phyloP scores from a whole-genome alignment of 2,113 vertebrate genomes.

The Nothocercus nigrocapillus region DNA sequence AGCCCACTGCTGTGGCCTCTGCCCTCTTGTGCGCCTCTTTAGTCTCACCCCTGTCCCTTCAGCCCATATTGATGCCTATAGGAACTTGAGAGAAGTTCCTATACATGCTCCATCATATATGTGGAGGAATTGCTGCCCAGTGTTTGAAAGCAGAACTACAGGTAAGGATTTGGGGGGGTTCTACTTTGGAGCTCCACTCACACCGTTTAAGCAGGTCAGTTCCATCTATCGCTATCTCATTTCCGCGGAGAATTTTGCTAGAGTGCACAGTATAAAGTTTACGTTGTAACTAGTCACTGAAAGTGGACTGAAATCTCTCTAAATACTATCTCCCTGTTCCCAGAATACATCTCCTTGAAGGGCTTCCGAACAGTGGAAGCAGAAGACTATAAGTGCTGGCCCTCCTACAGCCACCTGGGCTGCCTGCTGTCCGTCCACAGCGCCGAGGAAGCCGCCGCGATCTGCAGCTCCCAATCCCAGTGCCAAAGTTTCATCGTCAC shows the following conservation, averaged over 20 bases:
- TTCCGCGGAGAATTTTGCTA: background rate
- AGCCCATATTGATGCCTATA: background rate
- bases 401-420: constrained; percentile 87
- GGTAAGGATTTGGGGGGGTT: background rate
- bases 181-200: background rate
- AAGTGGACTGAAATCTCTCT: background rate
- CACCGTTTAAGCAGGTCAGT: background rate
- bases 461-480: constrained; percentile 83
- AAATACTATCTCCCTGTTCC: background rate
- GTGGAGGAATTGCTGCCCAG: background rate
- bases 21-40: background rate
- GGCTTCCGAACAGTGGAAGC: constrained; percentile 79
- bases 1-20: background rate
- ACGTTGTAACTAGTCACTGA: background rate
- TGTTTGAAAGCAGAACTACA: background rate
- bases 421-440: constrained; percentile 87
- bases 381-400: constrained; percentile 88
- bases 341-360: constrained; percentile 83
- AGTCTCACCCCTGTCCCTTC: fast-evolving
- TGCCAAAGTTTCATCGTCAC: constrained; percentile 85
- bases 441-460: constrained; percentile 79
- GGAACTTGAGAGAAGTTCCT: background rate
- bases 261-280: too few relatives aligned
- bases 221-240: background rate
- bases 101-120: background rate